Evolutionary conservation across 2,113 vertebrate genomes (phyloP), one percentile per base, ranked within the genome.

Genomic region (Rhinoderma darwinii): DNA sequence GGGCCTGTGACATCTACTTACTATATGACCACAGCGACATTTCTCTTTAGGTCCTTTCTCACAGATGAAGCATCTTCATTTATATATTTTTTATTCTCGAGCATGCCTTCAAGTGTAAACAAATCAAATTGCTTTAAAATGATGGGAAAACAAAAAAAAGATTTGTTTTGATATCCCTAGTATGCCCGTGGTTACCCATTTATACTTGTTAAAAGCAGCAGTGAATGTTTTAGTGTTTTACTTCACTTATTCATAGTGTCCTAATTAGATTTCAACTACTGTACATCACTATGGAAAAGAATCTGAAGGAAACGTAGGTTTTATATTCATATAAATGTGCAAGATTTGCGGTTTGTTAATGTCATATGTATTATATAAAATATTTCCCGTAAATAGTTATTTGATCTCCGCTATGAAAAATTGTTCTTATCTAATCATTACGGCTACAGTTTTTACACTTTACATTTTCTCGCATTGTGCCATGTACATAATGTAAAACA

Each of bases 1-100:
- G 91, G 96, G 94, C 93, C 95, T 95, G 95, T 93, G 95, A 96
- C 93, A 93, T 94, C 94, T 95, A 95, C 96, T 32, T 77, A 51
- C 25, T 50, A 94, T 94, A 95, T 96, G 94, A 94, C 91, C 92
- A 95, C 92, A 85, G 63, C 94, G 89, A 93, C 93, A 92, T 94
- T 39, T 3, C 88, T 90, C 91, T 92, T 89, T 43, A 90, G 93
- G 92, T 89, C 14, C 30, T 51, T 77, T 54, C 18, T 78, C 5
- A 78, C 35, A 78, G 8, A 32, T 8, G n/a, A 76, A 76, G 12
- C 47, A 51, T 54, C 54, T 77, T 22, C 15, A 76, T 30, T 35
- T 30, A 17, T 51, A 30, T 32, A 35, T 50, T 39, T 72, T 39
- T 72, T 6, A 39, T 72, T 37, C 35, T 39, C 35, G 15, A 32